phyloP scores from a whole-genome alignment of 1,140 invertebrate species.

The Bombus affinis region DNA sequence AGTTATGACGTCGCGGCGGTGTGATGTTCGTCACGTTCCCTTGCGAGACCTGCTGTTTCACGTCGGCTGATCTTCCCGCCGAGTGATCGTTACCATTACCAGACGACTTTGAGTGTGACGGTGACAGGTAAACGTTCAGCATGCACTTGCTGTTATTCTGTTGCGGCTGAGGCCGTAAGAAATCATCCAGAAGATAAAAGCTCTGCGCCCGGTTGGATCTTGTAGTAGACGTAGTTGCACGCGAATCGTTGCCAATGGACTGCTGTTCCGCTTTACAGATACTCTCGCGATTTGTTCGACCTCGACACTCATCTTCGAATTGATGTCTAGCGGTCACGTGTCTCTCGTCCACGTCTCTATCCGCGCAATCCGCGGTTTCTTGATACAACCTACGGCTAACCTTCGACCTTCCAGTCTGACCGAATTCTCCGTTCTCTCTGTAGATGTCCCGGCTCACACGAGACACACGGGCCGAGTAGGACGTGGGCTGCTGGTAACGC shows the following conservation, averaged over 20 bases:
- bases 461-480: slow-evolving; percentile 71
- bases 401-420: slow-evolving; percentile 69
- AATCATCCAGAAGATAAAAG: slow-evolving; percentile 83
- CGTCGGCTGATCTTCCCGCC: slow-evolving; percentile 61
- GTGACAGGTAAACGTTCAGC: slow-evolving; percentile 73
- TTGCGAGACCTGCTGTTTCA: slow-evolving; percentile 62
- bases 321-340: slow-evolving; percentile 44
- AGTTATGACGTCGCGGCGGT: slow-evolving; percentile 80
- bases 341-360: slow-evolving; percentile 56
- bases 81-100: slow-evolving; percentile 58
- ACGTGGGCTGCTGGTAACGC: slow-evolving; percentile 67
- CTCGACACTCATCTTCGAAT: slow-evolving; percentile 65
- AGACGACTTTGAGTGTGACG: slow-evolving; percentile 59
- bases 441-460: slow-evolving; percentile 66
- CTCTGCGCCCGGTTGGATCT: slow-evolving; percentile 80
- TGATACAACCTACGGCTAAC: slow-evolving; percentile 75
- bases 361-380: slow-evolving; percentile 45
- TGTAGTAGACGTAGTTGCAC: slow-evolving; percentile 59
- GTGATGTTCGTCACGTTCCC: slow-evolving; percentile 75
- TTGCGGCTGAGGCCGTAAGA: slow-evolving; percentile 80
- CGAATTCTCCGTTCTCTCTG: slow-evolving; percentile 72
- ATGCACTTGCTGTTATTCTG: slow-evolving; percentile 68
- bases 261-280: slow-evolving; percentile 45
- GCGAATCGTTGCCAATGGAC: slow-evolving; percentile 48
- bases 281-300: slow-evolving; percentile 48